phyloP scores from a whole-genome alignment of 1,140 invertebrate genomes.

The Goniozus legneri region DNA sequence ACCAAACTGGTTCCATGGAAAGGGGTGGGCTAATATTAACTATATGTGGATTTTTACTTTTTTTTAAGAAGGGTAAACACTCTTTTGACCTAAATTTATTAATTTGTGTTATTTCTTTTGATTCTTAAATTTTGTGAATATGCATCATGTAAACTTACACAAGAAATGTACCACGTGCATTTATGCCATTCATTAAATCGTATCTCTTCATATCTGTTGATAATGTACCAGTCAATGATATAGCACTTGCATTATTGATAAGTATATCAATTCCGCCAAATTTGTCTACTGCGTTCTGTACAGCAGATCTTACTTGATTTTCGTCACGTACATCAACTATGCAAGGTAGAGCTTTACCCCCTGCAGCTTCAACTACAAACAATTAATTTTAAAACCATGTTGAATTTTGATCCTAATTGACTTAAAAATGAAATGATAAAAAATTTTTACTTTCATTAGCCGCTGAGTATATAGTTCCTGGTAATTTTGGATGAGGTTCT shows the following conservation, averaged over 20 bases:
- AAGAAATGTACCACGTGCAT: slow-evolving; percentile 88
- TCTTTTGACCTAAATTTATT: slow-evolving; percentile 74
- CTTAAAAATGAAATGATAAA: slow-evolving; percentile 9
- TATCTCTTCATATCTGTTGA: slow-evolving; percentile 94
- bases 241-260: slow-evolving; percentile 96
- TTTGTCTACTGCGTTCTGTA: slow-evolving; percentile 80
- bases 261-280: slow-evolving; percentile 97
- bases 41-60: slow-evolving; percentile 91
- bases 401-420: neutral
- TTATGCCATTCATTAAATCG: slow-evolving; percentile 91
- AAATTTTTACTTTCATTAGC: slow-evolving; percentile 84
- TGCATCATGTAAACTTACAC: slow-evolving; percentile 67
- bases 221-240: slow-evolving; percentile 82
- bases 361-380: slow-evolving; percentile 80
- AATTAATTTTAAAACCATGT: neutral
- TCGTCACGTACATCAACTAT: slow-evolving; percentile 93
- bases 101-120: neutral
- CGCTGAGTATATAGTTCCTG: slow-evolving; percentile 96
- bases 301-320: slow-evolving; percentile 74
- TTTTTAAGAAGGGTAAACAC: slow-evolving; percentile 86
- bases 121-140: slow-evolving; percentile 8
- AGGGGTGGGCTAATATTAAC: slow-evolving; percentile 94
- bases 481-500: slow-evolving; percentile 91
- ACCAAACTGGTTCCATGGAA: slow-evolving; percentile 88
- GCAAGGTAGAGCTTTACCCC: slow-evolving; percentile 88